Evolutionary conservation across 2,113 vertebrate species (phyloP).

Genomic region (Chionodraco myersi): DNA sequence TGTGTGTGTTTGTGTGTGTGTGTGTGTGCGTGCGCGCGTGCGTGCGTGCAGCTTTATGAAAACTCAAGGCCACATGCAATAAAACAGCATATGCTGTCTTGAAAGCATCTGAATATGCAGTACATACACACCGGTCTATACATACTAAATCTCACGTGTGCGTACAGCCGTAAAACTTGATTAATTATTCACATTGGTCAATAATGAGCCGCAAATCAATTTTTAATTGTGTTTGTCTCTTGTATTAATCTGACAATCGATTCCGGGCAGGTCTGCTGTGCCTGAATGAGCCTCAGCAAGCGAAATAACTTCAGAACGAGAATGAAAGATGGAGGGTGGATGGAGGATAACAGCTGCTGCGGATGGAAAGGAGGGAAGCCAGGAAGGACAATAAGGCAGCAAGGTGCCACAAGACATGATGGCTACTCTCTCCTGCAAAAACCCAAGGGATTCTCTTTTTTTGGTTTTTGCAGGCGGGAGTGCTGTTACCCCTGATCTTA

Average conservation of each 20-base stretch:
- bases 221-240: constrained; percentile 76
- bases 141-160: background rate
- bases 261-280: constrained; percentile 49
- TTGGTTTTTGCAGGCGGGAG: constrained; percentile 27
- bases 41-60: background rate
- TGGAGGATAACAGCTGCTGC: constrained; percentile 4
- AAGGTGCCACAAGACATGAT: constrained; percentile 26
- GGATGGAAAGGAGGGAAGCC: constrained; percentile 8
- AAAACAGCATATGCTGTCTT: background rate
- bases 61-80: background rate
- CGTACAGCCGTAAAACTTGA: constrained; percentile 32
- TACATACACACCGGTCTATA: background rate
- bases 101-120: background rate
- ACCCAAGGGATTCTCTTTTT: constrained; percentile 17
- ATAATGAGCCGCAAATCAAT: constrained; percentile 71
- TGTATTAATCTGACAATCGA: constrained; percentile 71
- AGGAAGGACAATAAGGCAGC: constrained; percentile 6
- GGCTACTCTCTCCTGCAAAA: constrained; percentile 10
- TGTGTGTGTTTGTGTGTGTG: background rate
- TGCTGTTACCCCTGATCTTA: constrained; percentile 29
- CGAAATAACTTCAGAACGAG: constrained; percentile 26
- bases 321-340: constrained; percentile 13
- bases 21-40: too few relatives aligned
- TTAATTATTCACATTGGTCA: constrained; percentile 74
- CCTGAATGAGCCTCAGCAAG: constrained; percentile 38